These are phyloP conservation scores for Aptenodytes forsteri DNA, from an alignment of 2,113 vertebrate genomes.

Conservation along the genomic window DNA sequence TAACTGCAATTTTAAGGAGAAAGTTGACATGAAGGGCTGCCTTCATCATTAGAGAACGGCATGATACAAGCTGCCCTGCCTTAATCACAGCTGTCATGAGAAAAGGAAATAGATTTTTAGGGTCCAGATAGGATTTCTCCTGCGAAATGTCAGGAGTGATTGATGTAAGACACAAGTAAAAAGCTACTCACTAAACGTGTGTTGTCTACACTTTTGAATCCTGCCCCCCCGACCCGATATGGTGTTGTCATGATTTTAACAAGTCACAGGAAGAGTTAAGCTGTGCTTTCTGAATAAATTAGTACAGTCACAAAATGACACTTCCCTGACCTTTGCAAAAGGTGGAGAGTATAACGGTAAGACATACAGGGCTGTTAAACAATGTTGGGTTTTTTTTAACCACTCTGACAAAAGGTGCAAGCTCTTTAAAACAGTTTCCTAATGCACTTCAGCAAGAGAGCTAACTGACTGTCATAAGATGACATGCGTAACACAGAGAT, in stretches of 20 bases:
- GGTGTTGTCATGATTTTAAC: constrained; percentile 66
- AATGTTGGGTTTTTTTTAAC: background rate
- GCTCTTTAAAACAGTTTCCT: constrained; percentile 28
- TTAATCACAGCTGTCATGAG: constrained; percentile 58
- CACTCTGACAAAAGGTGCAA: constrained; percentile 44
- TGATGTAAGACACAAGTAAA: constrained; percentile 56
- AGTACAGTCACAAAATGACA: constrained; percentile 65
- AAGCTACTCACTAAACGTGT: constrained; percentile 50
- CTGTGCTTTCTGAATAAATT: constrained; percentile 63
- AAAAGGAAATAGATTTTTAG: constrained; percentile 55
- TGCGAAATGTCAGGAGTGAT: constrained; percentile 61
- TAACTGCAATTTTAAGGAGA: constrained; percentile 31
- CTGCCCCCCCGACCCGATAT: background rate
- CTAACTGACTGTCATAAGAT: constrained; percentile 56
- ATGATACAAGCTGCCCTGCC: constrained; percentile 37
- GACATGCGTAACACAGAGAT: constrained; percentile 25
- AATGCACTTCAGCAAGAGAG: constrained; percentile 40
- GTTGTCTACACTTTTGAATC: constrained; percentile 55
- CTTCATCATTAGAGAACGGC: constrained; percentile 37
- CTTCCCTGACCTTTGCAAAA: constrained; percentile 25
- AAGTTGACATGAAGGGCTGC: constrained; percentile 24
- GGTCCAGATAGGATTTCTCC: constrained; percentile 53
- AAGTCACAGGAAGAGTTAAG: constrained; percentile 26
- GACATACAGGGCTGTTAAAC: constrained; percentile 51
- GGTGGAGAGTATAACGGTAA: constrained; percentile 48